Conservation (phyloP, 2,797 vertebrate species). For the Sebastes steindachneri region DNA sequence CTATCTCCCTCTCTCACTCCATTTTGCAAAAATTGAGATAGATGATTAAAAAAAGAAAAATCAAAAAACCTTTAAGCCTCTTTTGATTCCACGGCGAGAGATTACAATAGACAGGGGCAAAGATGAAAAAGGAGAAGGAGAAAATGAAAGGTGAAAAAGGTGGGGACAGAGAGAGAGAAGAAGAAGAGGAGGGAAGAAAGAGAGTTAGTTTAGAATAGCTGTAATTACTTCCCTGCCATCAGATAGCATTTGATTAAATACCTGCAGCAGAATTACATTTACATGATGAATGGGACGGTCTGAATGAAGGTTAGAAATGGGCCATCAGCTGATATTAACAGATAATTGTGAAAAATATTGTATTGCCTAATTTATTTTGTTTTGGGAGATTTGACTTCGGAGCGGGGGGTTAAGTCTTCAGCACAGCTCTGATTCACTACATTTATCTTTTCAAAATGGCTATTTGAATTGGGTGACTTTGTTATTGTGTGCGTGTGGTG, state of each 20-base stretch:
- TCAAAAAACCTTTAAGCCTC: constrained; percentile 48
- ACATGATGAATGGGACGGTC: constrained; percentile 89
- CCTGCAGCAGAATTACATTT: constrained; percentile 94
- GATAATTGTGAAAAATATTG: constrained; percentile 88
- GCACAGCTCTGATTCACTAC: constrained; percentile 64
- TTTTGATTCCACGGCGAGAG: constrained; percentile 58
- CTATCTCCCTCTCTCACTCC: constrained; percentile 34
- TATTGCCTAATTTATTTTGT: constrained; percentile 88
- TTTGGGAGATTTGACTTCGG: constrained; percentile 80
- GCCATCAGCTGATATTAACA: constrained; percentile 88
- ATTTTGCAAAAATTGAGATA: constrained; percentile 64
- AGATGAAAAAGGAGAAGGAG: constrained; percentile 48
- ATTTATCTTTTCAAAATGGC: constrained; percentile 84
- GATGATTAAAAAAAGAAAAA: constrained; percentile 48
- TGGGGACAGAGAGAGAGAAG: neutral
- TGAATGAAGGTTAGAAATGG: constrained; percentile 87
- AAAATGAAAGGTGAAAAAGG: constrained; percentile 55
- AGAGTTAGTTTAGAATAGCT: constrained; percentile 83
- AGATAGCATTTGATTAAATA: constrained; percentile 96
- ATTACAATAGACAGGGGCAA: constrained; percentile 65
- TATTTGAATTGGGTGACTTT: constrained; percentile 75
- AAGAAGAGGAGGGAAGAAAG: constrained; percentile 66
- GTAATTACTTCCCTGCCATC: constrained; percentile 93
- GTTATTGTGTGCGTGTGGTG: constrained; percentile 41
- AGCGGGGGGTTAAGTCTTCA: constrained; percentile 55